Evolutionary conservation across 1,140 invertebrate genomes (phyloP).

Genomic region (Papilio polytes): DNA sequence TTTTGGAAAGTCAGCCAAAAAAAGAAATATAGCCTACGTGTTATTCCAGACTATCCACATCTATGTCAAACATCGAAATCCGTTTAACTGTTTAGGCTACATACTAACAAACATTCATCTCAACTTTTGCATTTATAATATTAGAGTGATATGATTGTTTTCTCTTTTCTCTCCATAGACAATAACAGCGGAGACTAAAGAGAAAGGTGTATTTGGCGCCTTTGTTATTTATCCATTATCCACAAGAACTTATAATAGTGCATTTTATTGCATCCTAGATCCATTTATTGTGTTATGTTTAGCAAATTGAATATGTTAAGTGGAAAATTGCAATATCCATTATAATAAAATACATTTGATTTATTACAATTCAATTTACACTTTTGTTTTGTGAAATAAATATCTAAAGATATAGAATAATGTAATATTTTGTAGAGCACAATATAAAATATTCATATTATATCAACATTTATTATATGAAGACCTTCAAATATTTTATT

Average conservation of each 20-base stretch:
- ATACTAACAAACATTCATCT: no score
- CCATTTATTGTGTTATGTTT: not conserved
- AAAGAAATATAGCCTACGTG: no score
- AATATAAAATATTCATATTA: not conserved
- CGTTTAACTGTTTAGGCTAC: no score
- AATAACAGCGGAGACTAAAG: no score
- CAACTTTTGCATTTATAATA: no score
- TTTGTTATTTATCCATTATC: not conserved
- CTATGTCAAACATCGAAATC: no score
- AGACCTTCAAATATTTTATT: not conserved
- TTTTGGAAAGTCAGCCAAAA: no score
- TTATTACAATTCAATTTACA: slow-evolving; percentile 5
- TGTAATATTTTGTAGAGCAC: not conserved
- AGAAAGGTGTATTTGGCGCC: no score
- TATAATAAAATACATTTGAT: slow-evolving; percentile 20
- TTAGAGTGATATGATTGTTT: no score
- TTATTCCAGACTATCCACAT: no score
- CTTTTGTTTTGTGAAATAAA: not conserved
- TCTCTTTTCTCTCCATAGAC: no score
- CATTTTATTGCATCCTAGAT: not conserved
- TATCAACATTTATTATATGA: not conserved
- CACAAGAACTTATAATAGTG: not conserved
- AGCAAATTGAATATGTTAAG: not conserved
- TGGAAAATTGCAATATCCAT: not conserved
- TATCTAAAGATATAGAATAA: not conserved